Evolutionary conservation across 2,113 vertebrate species (phyloP).

Genomic region (Chascanopsetta lugubris): DNA sequence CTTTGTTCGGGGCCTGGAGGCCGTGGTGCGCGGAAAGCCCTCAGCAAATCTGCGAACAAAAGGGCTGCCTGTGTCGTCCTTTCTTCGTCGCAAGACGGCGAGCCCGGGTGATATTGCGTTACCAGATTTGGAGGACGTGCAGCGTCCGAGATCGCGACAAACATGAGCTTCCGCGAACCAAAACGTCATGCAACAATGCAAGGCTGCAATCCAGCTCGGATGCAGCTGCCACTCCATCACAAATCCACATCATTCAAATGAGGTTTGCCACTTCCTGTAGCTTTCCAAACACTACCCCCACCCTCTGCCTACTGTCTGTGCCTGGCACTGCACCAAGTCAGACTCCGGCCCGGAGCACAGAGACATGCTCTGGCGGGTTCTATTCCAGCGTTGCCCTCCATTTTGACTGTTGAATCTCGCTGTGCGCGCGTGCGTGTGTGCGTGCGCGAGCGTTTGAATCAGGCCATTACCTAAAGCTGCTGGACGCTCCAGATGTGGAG

Average conservation of each 20-base stretch:
- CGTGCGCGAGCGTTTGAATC: too few relatives aligned
- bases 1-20: slow-evolving; percentile 67
- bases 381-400: slow-evolving; percentile 5
- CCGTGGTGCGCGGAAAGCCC: slow-evolving; percentile 48
- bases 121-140: neutral
- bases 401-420: slow-evolving; percentile 9
- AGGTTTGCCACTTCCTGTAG: neutral
- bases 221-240: too few relatives aligned
- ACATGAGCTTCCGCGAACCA: too few relatives aligned
- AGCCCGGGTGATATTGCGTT: neutral
- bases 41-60: slow-evolving; percentile 69
- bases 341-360: slow-evolving; percentile 10
- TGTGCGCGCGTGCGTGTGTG: too few relatives aligned
- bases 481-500: neutral
- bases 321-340: slow-evolving; percentile 23
- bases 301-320: neutral
- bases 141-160: neutral
- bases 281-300: neutral
- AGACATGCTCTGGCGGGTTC: slow-evolving; percentile 27
- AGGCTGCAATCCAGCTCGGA: neutral
- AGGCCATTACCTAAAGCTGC: slow-evolving; percentile 19
- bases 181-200: neutral
- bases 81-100: slow-evolving; percentile 20
- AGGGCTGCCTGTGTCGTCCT: slow-evolving; percentile 41
- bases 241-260: too few relatives aligned